Evolutionary conservation across 1,140 invertebrate genomes (phyloP).

Genomic region (Proctacanthus coquilletti): DNA sequence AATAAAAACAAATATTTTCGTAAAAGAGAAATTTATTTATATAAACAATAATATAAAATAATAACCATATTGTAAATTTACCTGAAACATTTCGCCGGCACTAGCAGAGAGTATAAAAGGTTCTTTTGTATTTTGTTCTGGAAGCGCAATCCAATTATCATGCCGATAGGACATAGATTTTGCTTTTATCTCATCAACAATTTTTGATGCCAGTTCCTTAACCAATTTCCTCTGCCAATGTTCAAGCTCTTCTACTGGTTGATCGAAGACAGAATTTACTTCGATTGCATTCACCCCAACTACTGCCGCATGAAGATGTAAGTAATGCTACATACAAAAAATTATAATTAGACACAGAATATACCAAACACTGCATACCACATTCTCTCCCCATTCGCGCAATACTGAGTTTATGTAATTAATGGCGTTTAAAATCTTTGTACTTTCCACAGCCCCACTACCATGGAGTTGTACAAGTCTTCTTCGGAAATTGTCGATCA

Average conservation of each 20-base stretch:
- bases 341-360: no score
- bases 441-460: constrained; percentile 15
- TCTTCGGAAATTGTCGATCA: constrained; percentile 78
- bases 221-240: constrained; percentile 22
- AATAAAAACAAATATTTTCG: constrained; percentile 1
- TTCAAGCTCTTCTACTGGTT: constrained; percentile 19
- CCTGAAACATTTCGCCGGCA: constrained; percentile 29
- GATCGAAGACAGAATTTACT: constrained; percentile 26
- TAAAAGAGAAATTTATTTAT: constrained; percentile 1
- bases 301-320: constrained; percentile 23
- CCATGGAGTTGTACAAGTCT: constrained; percentile 52
- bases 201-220: constrained; percentile 18
- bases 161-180: constrained; percentile 27
- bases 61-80: constrained; percentile 1
- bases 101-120: constrained; percentile 26
- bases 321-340: constrained; percentile 15
- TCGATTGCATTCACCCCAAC: constrained; percentile 25
- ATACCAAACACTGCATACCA: constrained; percentile 52
- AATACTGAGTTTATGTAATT: constrained; percentile 65
- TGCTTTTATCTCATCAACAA: constrained; percentile 26
- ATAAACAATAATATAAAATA: constrained; percentile 1
- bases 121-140: constrained; percentile 21
- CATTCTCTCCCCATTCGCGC: constrained; percentile 71
- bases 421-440: constrained; percentile 63
- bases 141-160: constrained; percentile 21